phyloP scores from a whole-genome alignment of 2,888 invertebrate genomes.

The Hybos culiciformis region DNA sequence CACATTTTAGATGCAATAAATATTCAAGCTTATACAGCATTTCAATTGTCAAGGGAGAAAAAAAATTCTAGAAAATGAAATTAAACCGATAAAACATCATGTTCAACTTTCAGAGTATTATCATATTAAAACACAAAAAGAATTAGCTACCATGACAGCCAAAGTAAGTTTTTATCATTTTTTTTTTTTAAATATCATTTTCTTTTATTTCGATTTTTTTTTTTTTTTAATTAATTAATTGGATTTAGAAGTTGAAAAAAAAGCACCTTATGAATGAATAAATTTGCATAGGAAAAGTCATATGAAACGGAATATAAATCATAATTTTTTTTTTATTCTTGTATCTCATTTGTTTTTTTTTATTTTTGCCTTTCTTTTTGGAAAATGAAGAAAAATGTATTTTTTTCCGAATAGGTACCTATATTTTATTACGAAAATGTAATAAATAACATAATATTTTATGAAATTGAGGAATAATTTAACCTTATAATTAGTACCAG shows the following conservation, averaged over 20 bases:
- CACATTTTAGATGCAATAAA: constrained; percentile 83
- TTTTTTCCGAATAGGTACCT: no score
- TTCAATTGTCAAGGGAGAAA: constrained; percentile 78
- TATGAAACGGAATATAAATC: not conserved
- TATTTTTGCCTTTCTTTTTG: no score
- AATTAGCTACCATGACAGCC: constrained; percentile 70
- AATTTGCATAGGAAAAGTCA: not conserved
- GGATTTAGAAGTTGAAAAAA: no score
- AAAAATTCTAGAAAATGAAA: constrained; percentile 60
- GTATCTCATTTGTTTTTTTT: not conserved
- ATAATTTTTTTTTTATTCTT: not conserved
- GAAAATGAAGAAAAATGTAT: no score
- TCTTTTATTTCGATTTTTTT: no score
- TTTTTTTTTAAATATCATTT: no score
- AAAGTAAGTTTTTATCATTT: constrained; percentile 48
- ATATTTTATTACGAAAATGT: no score
- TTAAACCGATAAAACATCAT: constrained; percentile 70
- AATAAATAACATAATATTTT: no score
- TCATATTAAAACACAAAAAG: constrained; percentile 51
- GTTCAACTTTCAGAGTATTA: constrained; percentile 81
- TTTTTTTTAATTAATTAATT: no score
- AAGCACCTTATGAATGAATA: no score
- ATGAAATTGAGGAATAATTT: no score
- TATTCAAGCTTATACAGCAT: constrained; percentile 73
- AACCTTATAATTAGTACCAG: no score